Evolutionary conservation across 2,113 vertebrate species (phyloP).

Genomic region (Trogon surrucura): DNA sequence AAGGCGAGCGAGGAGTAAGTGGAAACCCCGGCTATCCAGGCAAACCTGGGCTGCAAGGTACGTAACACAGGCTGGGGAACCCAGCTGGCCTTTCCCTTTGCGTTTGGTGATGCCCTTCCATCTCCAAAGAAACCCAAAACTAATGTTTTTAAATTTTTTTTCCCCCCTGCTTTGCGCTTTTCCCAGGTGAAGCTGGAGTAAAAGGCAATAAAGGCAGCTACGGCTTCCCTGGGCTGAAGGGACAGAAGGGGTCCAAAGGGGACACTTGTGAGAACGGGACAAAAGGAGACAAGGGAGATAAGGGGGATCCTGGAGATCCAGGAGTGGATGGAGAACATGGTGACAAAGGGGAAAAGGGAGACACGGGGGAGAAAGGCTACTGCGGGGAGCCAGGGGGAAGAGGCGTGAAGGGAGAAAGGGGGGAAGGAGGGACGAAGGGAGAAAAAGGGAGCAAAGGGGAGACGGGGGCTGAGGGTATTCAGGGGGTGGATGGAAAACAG

Average conservation of each 20-base stretch:
- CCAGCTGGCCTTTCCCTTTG: not conserved
- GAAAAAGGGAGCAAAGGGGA: constrained; percentile 87
- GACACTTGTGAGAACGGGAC: constrained; percentile 86
- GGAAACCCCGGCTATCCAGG: constrained; percentile 88
- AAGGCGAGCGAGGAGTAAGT: constrained; percentile 81
- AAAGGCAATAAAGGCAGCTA: constrained; percentile 89
- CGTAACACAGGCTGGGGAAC: not conserved
- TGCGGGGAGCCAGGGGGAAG: constrained; percentile 82
- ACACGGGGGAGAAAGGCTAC: constrained; percentile 85
- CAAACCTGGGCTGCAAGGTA: constrained; percentile 91
- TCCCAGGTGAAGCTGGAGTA: constrained; percentile 84
- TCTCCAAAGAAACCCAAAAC: not conserved
- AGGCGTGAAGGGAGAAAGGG: constrained; percentile 84
- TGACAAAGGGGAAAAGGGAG: constrained; percentile 84
- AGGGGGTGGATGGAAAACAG: constrained; percentile 78
- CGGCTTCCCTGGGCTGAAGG: constrained; percentile 83
- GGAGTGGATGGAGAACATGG: constrained; percentile 79
- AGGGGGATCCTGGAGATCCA: constrained; percentile 74
- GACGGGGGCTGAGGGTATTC: constrained; percentile 78
- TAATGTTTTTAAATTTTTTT: not conserved
- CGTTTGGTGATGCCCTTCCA: not conserved
- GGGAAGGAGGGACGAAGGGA: constrained; percentile 82
- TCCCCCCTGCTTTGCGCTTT: not conserved
- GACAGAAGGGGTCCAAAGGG: constrained; percentile 85
- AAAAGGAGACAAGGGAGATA: constrained; percentile 88